A percentile compares a stretch with the other conserved stretches of the same genome.
Conservation (phyloP, 2,888 invertebrate genomes). For the Drosophila pullipes region DNA sequence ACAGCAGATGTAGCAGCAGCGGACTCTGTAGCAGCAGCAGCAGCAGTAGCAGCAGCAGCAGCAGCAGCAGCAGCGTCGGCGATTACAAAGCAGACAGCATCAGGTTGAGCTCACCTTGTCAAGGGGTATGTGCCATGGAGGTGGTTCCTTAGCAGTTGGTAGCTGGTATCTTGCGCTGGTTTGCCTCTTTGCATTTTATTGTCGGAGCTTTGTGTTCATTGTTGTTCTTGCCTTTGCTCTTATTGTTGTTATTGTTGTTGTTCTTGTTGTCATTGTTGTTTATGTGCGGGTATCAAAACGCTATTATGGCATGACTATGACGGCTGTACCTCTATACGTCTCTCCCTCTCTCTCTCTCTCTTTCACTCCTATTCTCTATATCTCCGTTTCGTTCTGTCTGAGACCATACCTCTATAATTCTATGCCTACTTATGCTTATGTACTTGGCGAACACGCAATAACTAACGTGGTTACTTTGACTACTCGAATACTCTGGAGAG, state of each 20-base stretch:
- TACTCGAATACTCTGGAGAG: constrained; percentile 31
- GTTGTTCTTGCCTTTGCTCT: constrained; percentile 31
- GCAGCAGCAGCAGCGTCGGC: constrained; percentile 13
- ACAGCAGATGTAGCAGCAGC: constrained; percentile 5
- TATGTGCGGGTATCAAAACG: constrained; percentile 81
- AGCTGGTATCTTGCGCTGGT: constrained; percentile 25
- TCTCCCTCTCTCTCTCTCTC: not conserved
- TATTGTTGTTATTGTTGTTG: constrained; percentile 38
- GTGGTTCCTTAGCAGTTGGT: not conserved
- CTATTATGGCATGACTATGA: constrained; percentile 77
- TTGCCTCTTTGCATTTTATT: constrained; percentile 76
- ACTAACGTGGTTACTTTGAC: constrained; percentile 8
- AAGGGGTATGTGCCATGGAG: constrained; percentile 1
- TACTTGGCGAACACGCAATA: constrained; percentile 20
- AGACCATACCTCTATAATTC: constrained; percentile 31
- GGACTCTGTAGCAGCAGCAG: not conserved
- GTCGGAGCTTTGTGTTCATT: constrained; percentile 59
- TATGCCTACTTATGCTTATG: constrained; percentile 48
- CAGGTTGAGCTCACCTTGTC: constrained; percentile 73
- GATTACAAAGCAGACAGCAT: constrained; percentile 76
- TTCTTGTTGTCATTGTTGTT: constrained; percentile 67
- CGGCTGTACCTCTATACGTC: constrained; percentile 57
- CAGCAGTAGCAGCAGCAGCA: too few relatives aligned
- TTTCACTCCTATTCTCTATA: not conserved
- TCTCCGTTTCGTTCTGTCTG: not conserved